These are phyloP conservation scores for Axinella damicornis DNA, from an alignment of 37 sponge, comb jelly and placozoan species.

Conservation along the genomic window DNA sequence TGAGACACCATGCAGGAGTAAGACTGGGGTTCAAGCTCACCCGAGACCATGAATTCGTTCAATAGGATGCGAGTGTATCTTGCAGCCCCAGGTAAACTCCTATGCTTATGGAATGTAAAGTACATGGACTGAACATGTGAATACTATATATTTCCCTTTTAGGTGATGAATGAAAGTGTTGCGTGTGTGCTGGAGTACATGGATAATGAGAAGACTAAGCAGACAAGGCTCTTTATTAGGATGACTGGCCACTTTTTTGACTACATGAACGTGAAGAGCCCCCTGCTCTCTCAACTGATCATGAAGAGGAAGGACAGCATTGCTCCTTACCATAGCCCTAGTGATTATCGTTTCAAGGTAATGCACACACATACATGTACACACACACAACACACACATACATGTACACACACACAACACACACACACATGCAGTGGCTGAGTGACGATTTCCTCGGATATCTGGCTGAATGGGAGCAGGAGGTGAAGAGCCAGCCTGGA, in stretches of 20 bases:
- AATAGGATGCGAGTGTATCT: constrained; percentile 22
- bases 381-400: no score
- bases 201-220: not conserved
- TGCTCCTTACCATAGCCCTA: constrained; percentile 12
- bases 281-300: not conserved
- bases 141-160: not conserved
- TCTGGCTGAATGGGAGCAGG: not conserved
- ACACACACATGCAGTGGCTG: no score
- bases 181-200: constrained; percentile 8
- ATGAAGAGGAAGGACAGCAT: not conserved
- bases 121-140: no score
- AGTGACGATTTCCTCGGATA: no score
- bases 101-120: no score
- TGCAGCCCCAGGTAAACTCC: constrained; percentile 57
- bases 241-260: constrained; percentile 42
- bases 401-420: no score
- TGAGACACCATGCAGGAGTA: no score
- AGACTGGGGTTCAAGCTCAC: no score
- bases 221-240: constrained; percentile 10
- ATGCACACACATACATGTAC: no score
- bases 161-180: constrained; percentile 18
- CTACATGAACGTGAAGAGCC: constrained; percentile 18
- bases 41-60: no score
- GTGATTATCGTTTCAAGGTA: constrained; percentile 17
- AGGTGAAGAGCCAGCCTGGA: not conserved